phyloP scores from a whole-genome alignment of 2,797 vertebrate species.

The Syndactyla subalaris region DNA sequence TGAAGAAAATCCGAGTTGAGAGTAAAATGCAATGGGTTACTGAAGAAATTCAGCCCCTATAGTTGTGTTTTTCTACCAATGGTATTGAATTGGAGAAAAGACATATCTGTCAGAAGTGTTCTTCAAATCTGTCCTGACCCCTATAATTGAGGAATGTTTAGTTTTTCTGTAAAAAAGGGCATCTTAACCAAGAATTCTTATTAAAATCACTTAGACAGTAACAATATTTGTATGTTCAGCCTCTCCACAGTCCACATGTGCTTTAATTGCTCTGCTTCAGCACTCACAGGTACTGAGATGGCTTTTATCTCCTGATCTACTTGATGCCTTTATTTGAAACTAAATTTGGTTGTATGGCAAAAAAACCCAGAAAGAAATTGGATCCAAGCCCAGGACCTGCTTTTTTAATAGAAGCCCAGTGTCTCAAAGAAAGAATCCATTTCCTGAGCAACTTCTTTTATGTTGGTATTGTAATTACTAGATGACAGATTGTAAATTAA shows the following conservation, averaged over 20 bases:
- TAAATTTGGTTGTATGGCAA: background rate
- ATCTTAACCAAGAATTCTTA: background rate
- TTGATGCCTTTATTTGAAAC: background rate
- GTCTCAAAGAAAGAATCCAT: background rate
- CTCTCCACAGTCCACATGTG: background rate
- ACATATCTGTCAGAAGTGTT: fast-evolving
- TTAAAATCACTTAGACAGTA: background rate
- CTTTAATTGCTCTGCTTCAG: background rate
- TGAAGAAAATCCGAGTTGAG: background rate
- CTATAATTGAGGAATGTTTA: background rate
- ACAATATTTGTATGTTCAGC: background rate
- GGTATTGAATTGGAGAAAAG: background rate
- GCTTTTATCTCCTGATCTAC: background rate
- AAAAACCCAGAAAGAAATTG: background rate
- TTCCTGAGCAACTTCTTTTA: background rate
- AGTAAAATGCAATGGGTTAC: background rate
- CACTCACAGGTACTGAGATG: background rate
- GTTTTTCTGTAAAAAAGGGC: background rate
- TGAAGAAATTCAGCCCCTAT: background rate
- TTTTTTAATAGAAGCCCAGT: background rate
- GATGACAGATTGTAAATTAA: background rate
- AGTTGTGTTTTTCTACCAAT: background rate
- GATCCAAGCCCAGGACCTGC: background rate
- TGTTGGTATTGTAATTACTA: background rate
- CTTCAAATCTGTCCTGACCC: background rate